phyloP scores from a whole-genome alignment of 2,113 vertebrate species.

The Cynopterus brachyotis region DNA sequence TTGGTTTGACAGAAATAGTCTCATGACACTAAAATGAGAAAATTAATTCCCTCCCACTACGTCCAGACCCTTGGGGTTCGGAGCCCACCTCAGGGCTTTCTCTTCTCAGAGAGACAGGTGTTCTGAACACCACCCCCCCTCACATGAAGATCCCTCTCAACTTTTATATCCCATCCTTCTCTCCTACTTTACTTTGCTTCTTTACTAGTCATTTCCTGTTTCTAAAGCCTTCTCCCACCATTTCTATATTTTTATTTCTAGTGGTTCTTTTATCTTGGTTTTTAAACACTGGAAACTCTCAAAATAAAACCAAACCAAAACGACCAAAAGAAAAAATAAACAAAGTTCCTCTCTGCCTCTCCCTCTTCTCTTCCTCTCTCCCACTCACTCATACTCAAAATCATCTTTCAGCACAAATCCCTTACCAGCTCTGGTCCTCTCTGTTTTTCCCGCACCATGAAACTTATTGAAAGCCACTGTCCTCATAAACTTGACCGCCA shows the following conservation, averaged over 20 bases:
- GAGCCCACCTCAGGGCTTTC: not conserved
- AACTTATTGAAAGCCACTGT: not conserved
- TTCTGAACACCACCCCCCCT: not conserved
- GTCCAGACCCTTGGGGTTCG: no score
- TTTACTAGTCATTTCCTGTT: not conserved
- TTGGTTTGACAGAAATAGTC: not conserved
- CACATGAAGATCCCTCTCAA: not conserved
- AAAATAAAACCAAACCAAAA: not conserved
- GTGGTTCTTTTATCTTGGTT: not conserved
- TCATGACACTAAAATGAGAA: not conserved
- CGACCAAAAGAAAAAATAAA: not conserved
- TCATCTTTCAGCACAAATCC: not conserved
- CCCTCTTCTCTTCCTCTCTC: not conserved
- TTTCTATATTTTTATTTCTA: not conserved
- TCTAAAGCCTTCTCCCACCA: not conserved
- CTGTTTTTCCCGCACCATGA: accelerated
- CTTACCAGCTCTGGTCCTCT: accelerated
- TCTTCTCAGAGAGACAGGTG: not conserved
- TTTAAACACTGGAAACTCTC: not conserved
- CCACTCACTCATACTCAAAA: not conserved
- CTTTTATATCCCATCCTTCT: not conserved
- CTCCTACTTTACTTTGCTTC: not conserved
- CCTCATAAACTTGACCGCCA: not conserved
- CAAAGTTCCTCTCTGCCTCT: accelerated
- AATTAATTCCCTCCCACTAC: not conserved